A percentile compares a stretch with the other conserved stretches of the same genome.
Conservation (phyloP, 2,113 vertebrate genomes). For the Galemys pyrenaicus region DNA sequence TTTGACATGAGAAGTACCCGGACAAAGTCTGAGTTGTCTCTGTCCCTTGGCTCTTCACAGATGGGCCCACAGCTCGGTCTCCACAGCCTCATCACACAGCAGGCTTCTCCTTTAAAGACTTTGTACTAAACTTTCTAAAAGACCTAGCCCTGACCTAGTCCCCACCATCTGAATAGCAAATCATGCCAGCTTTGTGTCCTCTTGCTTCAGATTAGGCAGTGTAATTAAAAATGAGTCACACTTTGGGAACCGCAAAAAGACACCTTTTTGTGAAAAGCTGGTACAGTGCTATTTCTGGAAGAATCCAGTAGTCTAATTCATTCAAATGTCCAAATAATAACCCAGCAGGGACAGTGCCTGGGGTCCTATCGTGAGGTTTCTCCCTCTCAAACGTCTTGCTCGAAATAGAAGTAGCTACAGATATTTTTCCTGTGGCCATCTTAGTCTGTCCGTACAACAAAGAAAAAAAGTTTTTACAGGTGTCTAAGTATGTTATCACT, state of each 20-base stretch:
- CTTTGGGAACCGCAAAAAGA: slow-evolving; percentile 53
- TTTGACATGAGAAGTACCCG: neutral
- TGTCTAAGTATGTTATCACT: neutral
- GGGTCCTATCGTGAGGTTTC: slow-evolving; percentile 3
- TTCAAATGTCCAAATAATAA: slow-evolving; percentile 53
- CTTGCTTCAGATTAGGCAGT: neutral
- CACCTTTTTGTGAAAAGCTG: slow-evolving; percentile 58
- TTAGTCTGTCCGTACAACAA: neutral
- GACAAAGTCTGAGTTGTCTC: neutral
- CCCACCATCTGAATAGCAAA: slow-evolving; percentile 32
- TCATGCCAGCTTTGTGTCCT: slow-evolving; percentile 64
- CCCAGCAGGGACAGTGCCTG: slow-evolving; percentile 35
- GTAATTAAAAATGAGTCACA: slow-evolving; percentile 71
- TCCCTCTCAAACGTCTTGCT: neutral
- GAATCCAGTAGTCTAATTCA: slow-evolving; percentile 48
- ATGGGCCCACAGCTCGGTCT: neutral
- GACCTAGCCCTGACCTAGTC: slow-evolving; percentile 48
- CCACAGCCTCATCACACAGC: neutral
- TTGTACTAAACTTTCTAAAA: slow-evolving; percentile 32
- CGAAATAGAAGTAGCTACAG: neutral
- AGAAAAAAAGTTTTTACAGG: neutral
- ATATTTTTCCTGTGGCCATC: neutral
- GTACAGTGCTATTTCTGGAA: slow-evolving; percentile 48
- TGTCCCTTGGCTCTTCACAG: neutral
- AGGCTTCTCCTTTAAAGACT: neutral